phyloP scores from a whole-genome alignment of 2,113 vertebrate genomes.

The Sylvietta virens region DNA sequence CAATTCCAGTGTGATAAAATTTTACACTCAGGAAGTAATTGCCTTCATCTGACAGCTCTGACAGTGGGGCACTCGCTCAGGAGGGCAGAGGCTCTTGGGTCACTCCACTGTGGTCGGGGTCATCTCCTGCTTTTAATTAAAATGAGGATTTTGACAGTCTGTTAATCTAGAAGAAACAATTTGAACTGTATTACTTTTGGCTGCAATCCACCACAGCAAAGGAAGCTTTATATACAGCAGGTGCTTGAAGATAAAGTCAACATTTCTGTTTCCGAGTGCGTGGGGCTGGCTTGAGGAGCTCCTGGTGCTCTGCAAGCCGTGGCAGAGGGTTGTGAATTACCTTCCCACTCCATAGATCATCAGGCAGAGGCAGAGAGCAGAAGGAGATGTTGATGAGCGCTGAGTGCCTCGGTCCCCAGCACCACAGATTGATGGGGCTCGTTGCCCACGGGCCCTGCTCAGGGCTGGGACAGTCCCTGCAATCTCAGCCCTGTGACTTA shows the following conservation, averaged over 20 bases:
- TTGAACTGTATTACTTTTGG: not conserved
- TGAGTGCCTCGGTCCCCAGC: not conserved
- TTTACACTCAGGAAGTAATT: not conserved
- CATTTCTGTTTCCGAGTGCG: not conserved
- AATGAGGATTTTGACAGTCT: not conserved
- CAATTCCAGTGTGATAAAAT: not conserved
- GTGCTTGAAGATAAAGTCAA: not conserved
- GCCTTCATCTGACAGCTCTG: not conserved
- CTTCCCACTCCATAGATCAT: not conserved
- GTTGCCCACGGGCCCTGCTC: accelerated
- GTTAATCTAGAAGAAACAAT: not conserved
- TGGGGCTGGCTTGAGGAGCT: accelerated
- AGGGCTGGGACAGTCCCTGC: not conserved
- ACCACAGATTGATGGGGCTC: not conserved
- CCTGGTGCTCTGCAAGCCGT: not conserved
- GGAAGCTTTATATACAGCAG: not conserved
- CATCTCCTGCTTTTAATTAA: not conserved
- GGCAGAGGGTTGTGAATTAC: not conserved
- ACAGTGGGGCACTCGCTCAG: not conserved
- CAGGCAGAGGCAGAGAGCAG: not conserved
- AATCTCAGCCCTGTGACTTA: accelerated
- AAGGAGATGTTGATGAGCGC: not conserved
- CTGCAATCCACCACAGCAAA: accelerated
- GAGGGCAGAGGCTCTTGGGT: not conserved
- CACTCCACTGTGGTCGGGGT: accelerated